Conservation (phyloP, 2,797 vertebrate species). For the Cryptoprocta ferox region DNA sequence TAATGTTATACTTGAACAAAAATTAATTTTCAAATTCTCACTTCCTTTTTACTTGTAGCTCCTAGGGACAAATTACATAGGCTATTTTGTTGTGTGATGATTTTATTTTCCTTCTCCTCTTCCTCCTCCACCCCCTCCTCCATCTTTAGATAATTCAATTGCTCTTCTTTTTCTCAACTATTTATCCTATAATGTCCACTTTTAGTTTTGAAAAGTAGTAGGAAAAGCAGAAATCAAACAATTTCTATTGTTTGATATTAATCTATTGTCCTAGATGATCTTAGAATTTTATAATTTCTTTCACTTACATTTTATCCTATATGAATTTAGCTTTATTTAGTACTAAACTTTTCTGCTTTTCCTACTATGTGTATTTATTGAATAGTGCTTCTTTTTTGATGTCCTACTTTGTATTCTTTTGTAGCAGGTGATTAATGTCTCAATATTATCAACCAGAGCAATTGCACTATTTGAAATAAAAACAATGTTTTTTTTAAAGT, state of each 20-base stretch:
- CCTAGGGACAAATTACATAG: neutral
- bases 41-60: neutral
- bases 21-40: slow-evolving; percentile 45
- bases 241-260: neutral
- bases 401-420: neutral
- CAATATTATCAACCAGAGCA: slow-evolving; percentile 2
- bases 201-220: neutral
- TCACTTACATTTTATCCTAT: neutral
- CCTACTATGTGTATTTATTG: neutral
- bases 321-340: neutral
- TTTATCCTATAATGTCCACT: neutral
- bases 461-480: neutral
- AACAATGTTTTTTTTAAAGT: neutral
- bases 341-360: neutral
- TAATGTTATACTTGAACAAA: neutral
- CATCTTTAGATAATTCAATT: neutral
- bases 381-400: neutral
- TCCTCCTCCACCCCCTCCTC: neutral
- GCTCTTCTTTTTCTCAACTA: neutral
- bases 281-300: neutral
- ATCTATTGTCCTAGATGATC: neutral
- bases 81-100: neutral
- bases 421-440: neutral
- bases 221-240: no score
- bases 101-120: neutral